Base-by-base conservation (phyloP, 2,113 vertebrate species). In the Tachysurus fulvidraco region DNA sequence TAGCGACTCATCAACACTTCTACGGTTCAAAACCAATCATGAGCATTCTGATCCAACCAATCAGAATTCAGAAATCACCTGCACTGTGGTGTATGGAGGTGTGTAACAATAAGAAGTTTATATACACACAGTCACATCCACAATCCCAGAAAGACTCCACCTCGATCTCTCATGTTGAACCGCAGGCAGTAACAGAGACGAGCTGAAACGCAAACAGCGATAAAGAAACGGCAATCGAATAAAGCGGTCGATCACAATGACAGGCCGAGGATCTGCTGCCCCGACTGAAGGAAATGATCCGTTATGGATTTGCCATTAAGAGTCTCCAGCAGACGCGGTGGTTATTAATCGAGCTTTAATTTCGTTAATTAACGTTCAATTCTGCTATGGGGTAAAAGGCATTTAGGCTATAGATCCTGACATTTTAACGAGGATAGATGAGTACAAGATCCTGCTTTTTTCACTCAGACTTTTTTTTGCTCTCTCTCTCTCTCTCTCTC, bases 261-360 rank as follows among this genome's bases (percentile, higher is more conserved):
- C 77, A 81, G 85, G n/a, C 21, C 0, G 46, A 54, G 19, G 14
- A 65, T 19, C 60, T 30, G 60, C 30, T 7, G 30, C 59, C 71
- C 59, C 59, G 65, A 79, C 46, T 50, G 5, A n/a, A 84, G 84
- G 65, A 81, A 84, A 86, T 81, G 67, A 65, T 88, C 67, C 12
- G 5, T 81, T 77, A 88, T 90, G 76, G 84, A 90, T 90, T 90
- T 82, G n/a, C 60, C 71, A 77, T 87, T 87, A 77, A 76, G n/a
- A 23, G 25, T 41, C 64, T 74, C 78, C 52, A 28, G 16, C 8
- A 50, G 71, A 78, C 65, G 23, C 50, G n/a, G 60, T 44, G 67
- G 59, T 46, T 81, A 86, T 86, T 86, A 88, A 65, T 84, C 74
- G 73, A 74, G 36, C 84, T 90, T 87, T 88, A 89, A 89, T 90